Percentiles rank a stretch among this genome's conserved stretches.
Conservation (phyloP, 2,888 invertebrate species). For the Eutolmus rufibarbis region DNA sequence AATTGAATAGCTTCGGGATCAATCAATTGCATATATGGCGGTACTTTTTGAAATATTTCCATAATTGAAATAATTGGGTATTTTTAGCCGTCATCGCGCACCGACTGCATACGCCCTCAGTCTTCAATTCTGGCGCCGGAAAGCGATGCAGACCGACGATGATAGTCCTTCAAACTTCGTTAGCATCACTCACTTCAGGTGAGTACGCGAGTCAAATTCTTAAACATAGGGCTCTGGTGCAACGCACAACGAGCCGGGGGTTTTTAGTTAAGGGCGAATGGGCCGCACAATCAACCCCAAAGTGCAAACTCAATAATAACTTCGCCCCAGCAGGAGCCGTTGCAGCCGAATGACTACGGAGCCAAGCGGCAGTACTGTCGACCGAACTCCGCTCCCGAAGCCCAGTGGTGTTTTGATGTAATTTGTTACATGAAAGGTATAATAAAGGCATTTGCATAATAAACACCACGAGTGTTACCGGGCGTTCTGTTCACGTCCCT, state of each 20-base stretch:
- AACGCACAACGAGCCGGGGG: neutral
- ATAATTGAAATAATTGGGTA: neutral
- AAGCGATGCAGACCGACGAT: neutral
- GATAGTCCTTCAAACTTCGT: conserved; percentile 17
- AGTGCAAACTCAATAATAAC: conserved; percentile 37
- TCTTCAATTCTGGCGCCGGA: neutral
- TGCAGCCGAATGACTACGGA: neutral
- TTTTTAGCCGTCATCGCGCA: neutral
- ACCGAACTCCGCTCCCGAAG: neutral
- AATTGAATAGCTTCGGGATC: neutral
- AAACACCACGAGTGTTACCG: neutral
- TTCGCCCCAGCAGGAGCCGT: neutral
- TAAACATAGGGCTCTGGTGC: neutral
- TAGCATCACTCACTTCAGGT: neutral
- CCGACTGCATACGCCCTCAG: neutral
- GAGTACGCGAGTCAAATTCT: neutral
- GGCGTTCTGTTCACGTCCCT: neutral
- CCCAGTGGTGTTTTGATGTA: conserved; percentile 22
- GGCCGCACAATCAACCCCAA: neutral
- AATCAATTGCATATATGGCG: neutral
- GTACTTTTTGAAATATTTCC: neutral
- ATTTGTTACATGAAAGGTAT: conserved; percentile 35
- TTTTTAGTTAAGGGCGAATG: neutral
- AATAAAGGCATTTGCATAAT: conserved; percentile 42
- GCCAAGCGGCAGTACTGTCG: neutral